Conservation (phyloP, 2,113 vertebrate genomes). For the Electrona antarctica region DNA sequence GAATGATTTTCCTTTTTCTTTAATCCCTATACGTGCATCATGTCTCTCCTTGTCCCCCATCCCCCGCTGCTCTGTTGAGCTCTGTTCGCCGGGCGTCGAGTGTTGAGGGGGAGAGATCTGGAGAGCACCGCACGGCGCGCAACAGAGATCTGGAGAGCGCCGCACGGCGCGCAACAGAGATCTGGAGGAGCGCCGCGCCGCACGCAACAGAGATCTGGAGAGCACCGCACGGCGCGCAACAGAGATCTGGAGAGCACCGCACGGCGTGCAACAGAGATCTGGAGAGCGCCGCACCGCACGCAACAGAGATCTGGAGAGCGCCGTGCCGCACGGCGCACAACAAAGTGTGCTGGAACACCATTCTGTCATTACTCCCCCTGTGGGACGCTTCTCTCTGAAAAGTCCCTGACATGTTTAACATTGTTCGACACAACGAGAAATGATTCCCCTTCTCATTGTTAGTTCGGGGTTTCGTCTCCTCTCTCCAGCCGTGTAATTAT, state of each 20-base stretch:
- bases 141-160: no score
- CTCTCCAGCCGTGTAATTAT: not conserved
- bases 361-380: not conserved
- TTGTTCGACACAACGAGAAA: not conserved
- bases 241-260: not conserved
- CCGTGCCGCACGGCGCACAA: not conserved
- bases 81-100: no score
- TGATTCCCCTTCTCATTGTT: not conserved
- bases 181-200: not conserved
- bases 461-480: not conserved
- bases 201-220: no score
- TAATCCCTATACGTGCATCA: not conserved
- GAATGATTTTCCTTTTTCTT: no score
- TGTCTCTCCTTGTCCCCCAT: not conserved
- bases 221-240: not conserved
- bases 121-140: no score
- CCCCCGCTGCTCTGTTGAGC: constrained; percentile 4
- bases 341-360: not conserved
- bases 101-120: not conserved
- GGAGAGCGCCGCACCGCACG: not conserved
- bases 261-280: not conserved
- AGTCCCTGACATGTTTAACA: not conserved
- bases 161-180: not conserved
- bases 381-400: not conserved
- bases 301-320: not conserved